Conservation (phyloP, 2,888 invertebrate species). For the Girardia tigrina region DNA sequence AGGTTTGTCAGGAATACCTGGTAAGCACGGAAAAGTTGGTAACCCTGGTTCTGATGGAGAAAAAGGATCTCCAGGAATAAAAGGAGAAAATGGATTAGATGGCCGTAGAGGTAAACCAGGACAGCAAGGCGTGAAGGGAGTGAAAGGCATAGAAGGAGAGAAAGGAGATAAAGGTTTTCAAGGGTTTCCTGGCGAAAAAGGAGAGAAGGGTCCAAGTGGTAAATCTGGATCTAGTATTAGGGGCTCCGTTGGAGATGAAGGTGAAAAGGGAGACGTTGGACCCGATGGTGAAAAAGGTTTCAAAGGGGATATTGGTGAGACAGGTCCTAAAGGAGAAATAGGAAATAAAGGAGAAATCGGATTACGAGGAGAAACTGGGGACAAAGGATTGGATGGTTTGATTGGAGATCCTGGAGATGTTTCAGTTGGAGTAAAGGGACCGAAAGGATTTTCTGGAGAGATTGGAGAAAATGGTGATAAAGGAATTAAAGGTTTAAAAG, state of each 20-base stretch:
- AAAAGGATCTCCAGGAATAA: not conserved
- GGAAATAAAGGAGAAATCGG: conserved; percentile 25
- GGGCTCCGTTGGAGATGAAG: conserved; percentile 26
- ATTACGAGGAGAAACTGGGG: conserved; percentile 5
- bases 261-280: conserved; percentile 12
- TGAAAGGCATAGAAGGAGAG: conserved; percentile 25
- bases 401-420: not conserved
- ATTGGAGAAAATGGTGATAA: not conserved
- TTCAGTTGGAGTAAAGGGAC: not conserved
- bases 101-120: conserved; percentile 21
- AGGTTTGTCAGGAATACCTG: conserved; percentile 24
- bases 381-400: conserved; percentile 24
- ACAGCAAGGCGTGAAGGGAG: not conserved
- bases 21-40: not conserved
- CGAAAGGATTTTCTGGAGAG: conserved; percentile 11
- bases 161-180: conserved; percentile 24
- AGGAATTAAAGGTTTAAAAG: conserved; percentile 16
- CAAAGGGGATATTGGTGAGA: conserved; percentile 28
- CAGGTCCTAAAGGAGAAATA: not conserved
- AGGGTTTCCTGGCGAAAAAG: conserved; percentile 25
- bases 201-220: not conserved
- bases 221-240: not conserved
- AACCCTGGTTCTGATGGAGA: not conserved
- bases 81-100: conserved; percentile 24
- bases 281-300: conserved; percentile 13